Percentiles rank a stretch among this genome's conserved stretches.
Conservation (phyloP, 2,797 vertebrate genomes). For the Clangula hyemalis region DNA sequence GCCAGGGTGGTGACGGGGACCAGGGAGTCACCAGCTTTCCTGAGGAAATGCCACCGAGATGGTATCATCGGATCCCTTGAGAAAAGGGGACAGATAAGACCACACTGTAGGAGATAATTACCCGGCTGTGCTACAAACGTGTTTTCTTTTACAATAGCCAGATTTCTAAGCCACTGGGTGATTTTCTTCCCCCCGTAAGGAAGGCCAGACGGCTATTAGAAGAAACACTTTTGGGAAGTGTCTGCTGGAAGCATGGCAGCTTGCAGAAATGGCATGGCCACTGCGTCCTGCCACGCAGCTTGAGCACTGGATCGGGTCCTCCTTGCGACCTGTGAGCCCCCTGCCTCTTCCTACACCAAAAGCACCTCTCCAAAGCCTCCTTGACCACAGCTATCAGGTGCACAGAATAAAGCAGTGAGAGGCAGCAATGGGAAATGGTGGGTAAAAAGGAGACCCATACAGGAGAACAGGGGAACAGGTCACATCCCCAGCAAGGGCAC, state of each 20-base stretch:
- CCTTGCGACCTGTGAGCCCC: not conserved
- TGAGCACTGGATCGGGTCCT: not conserved
- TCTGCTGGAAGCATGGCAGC: not conserved
- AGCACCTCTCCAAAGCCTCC: not conserved
- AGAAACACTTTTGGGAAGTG: conserved; percentile 21
- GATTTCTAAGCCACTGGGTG: not conserved
- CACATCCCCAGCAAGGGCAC: not conserved
- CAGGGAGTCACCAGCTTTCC: conserved; percentile 60
- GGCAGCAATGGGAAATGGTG: no score
- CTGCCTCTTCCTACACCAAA: not conserved
- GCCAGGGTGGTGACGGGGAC: not conserved
- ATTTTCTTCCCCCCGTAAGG: not conserved
- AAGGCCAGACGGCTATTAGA: conserved; percentile 24
- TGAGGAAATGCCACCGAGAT: conserved; percentile 78
- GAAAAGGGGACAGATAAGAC: conserved; percentile 36
- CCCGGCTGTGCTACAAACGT: conserved; percentile 11
- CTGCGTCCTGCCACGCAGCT: not conserved
- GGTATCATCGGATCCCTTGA: conserved; percentile 66
- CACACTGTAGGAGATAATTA: conserved; percentile 63
- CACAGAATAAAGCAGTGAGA: no score
- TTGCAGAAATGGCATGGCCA: not conserved
- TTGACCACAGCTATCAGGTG: not conserved
- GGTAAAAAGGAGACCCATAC: not conserved
- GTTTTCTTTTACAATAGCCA: conserved; percentile 35
- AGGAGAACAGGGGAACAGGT: not conserved